Evolutionary conservation across 1,140 invertebrate genomes (phyloP), one percentile per base, ranked within the genome.

Genomic region (Drosophila pseudoobscura): DNA sequence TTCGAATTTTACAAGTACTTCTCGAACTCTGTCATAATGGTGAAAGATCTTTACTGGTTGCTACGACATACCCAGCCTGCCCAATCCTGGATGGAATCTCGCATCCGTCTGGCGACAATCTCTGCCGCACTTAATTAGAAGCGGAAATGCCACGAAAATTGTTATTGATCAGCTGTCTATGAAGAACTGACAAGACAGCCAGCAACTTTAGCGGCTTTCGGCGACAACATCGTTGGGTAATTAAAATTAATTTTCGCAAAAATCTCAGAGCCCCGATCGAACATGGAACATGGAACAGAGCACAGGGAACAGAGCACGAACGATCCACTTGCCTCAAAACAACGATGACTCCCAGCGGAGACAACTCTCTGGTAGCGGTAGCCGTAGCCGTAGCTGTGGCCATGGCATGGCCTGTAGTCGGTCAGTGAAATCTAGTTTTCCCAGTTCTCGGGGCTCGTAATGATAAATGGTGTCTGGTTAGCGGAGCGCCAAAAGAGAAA

Each of bases 381-480:
- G 24, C 24, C 24, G 24, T 24, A 3, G 24, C 24, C 5, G 5
- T 26, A 5, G 24, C 24, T 5, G 5, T 26, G 24, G 24, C 24
- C 24, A 26, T 26, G 52, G 61, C 24, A 26, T 26, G 52, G 61
- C 44, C 26, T 52, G 58, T 63, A 64, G 53, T 75, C 70, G 74
- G 75, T 60, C 74, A 75, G 51, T 22, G 63, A 70, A 83, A 83
- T 84, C 80, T 75, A 75, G 80, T 84, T 84, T 84, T 84, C 75
- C 75, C 80, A 71, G 80, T 84, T 78, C 70, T 39, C 2, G 11
- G 59, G 41, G 39, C 44, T 54, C 20, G 65, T 41, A 66, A 84
- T 84, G 80, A 84, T 84, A 84, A 84, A 84, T 84, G 80, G 80
- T 61, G 75, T 79, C 80, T 84, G 74, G 80, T 84, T 84, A 84